These are phyloP conservation scores for Geotrypetes seraphini DNA, from an alignment of 2,797 vertebrate species.

Conservation along the genomic window DNA sequence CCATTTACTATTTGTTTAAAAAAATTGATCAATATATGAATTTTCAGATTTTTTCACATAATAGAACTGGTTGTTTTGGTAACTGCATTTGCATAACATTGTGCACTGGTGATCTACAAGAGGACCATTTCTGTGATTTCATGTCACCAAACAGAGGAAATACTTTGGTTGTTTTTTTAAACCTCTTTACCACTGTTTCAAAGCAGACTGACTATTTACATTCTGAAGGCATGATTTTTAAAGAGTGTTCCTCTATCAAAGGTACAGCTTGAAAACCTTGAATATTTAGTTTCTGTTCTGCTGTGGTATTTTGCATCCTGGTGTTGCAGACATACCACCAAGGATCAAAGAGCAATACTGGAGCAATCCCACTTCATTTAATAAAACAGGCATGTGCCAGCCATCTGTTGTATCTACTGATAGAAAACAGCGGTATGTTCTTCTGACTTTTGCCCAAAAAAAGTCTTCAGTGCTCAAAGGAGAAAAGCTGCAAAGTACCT, in stretches of 20 bases:
- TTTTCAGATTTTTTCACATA: constrained; percentile 10
- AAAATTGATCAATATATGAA: constrained; percentile 1
- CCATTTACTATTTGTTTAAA: constrained; percentile 16
- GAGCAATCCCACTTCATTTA: constrained; percentile 59
- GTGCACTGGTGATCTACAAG: not conserved
- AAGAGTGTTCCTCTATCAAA: constrained; percentile 38
- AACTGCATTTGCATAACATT: constrained; percentile 3
- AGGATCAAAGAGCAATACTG: constrained; percentile 69
- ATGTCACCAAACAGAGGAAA: constrained; percentile 37
- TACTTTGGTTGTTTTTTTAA: constrained; percentile 42
- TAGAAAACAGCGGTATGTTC: constrained; percentile 71
- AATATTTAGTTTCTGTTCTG: constrained; percentile 57
- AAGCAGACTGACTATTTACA: constrained; percentile 44
- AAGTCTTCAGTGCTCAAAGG: constrained; percentile 58
- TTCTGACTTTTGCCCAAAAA: constrained; percentile 62
- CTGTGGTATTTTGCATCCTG: constrained; percentile 69
- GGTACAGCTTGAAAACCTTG: constrained; percentile 48
- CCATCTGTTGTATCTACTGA: constrained; percentile 79
- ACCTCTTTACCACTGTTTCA: constrained; percentile 33
- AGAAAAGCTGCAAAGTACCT: constrained; percentile 66
- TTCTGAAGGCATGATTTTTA: constrained; percentile 34
- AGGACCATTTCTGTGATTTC: constrained; percentile 20
- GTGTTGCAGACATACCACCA: constrained; percentile 64
- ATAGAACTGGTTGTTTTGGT: constrained; percentile 6
- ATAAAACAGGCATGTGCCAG: constrained; percentile 69